Percentiles rank a stretch among this genome's conserved stretches.
Conservation (phyloP, 2,888 invertebrate genomes). For the Seira sanloemensis region DNA sequence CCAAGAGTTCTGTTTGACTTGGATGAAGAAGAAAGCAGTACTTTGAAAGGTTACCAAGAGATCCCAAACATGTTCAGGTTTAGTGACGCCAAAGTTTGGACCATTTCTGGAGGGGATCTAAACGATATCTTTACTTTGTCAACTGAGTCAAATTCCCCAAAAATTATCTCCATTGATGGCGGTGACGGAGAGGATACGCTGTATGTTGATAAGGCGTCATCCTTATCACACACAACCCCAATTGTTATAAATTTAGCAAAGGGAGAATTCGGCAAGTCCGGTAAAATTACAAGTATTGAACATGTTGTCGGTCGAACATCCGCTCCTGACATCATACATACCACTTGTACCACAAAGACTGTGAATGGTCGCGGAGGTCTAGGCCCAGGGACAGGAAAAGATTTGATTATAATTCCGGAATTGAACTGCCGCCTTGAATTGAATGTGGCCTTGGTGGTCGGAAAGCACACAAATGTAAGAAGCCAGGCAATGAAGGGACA, state of each 20-base stretch:
- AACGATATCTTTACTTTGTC: background rate
- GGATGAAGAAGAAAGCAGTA: background rate
- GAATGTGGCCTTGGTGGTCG: background rate
- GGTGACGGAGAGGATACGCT: background rate
- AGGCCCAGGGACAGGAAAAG: background rate
- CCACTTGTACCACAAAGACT: conserved; percentile 13
- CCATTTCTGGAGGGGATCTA: background rate
- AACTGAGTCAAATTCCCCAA: background rate
- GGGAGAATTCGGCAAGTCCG: background rate
- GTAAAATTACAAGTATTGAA: background rate
- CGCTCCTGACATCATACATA: background rate
- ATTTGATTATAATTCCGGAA: background rate
- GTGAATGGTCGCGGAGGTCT: conserved; percentile 6
- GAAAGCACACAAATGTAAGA: background rate
- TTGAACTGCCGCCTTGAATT: background rate
- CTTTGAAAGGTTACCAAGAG: background rate
- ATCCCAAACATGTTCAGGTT: conserved; percentile 19
- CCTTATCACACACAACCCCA: background rate
- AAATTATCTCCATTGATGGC: background rate
- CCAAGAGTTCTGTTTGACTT: background rate
- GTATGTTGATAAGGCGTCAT: background rate
- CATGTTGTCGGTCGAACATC: background rate
- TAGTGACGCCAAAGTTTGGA: background rate
- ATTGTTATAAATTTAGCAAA: conserved; percentile 6
- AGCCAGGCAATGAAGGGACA: background rate